These are phyloP conservation scores for Scaptomyza flava DNA, from an alignment of 2,888 invertebrate species.

Conservation along the genomic window DNA sequence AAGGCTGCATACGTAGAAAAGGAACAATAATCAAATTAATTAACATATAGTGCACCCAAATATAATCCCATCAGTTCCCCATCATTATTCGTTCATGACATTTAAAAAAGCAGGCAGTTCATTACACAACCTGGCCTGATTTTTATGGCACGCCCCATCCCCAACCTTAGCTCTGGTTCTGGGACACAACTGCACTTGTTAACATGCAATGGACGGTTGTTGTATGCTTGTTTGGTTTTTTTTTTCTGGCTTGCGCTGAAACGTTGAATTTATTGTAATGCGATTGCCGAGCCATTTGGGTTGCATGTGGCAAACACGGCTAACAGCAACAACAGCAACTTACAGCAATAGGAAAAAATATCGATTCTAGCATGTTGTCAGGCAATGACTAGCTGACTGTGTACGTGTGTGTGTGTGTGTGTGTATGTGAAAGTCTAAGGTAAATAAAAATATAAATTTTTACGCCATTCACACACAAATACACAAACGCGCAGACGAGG, in stretches of 20 bases:
- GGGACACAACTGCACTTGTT: conserved; percentile 44
- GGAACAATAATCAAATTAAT: conserved; percentile 64
- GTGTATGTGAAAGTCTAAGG: conserved; percentile 20
- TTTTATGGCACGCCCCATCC: conserved; percentile 38
- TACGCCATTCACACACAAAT: conserved; percentile 44
- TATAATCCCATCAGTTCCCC: too few species aligned
- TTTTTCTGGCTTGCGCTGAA: background rate
- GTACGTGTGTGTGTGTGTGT: conserved; percentile 8
- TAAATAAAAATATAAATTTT: conserved; percentile 56
- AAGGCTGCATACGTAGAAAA: conserved; percentile 26
- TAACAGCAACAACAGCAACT: background rate
- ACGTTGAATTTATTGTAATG: conserved; percentile 74
- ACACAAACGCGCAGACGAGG: conserved; percentile 27
- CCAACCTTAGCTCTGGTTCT: conserved; percentile 30
- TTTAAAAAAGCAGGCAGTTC: conserved; percentile 16
- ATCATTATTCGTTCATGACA: conserved; percentile 18
- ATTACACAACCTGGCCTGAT: conserved; percentile 51
- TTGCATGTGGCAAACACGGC: conserved; percentile 51
- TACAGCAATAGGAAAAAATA: conserved; percentile 44
- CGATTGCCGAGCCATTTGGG: conserved; percentile 62
- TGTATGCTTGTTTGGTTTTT: background rate
- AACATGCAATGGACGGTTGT: conserved; percentile 42
- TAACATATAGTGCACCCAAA: conserved; percentile 38
- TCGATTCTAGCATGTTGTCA: conserved; percentile 68
- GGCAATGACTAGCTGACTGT: conserved; percentile 43